Percentiles rank a stretch among this genome's conserved stretches.
Conservation (phyloP, 2,888 invertebrate species). For the Aspidiotus rigidus region DNA sequence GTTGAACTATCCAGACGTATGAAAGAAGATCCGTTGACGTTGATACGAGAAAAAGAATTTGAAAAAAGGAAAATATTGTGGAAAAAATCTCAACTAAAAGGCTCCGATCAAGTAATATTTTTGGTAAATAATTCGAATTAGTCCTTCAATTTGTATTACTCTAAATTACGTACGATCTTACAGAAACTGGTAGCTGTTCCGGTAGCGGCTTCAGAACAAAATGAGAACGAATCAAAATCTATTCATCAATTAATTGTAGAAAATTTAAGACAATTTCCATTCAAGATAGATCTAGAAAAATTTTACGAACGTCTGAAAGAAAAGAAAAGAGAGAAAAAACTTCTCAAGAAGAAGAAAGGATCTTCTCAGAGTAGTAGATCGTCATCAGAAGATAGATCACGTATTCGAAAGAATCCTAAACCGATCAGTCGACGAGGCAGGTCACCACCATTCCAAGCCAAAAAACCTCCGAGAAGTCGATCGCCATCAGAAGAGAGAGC, state of each 20-base stretch:
- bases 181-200: neutral
- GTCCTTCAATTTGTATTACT: too few species aligned
- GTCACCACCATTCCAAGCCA: too few species aligned
- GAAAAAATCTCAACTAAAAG: conserved; percentile 19
- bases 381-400: too few species aligned
- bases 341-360: too few species aligned
- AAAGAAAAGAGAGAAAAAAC: conserved; percentile 25
- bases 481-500: too few species aligned
- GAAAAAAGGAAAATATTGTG: conserved; percentile 24
- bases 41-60: conserved; percentile 24
- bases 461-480: too few species aligned
- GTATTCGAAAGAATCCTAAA: too few species aligned
- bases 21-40: conserved; percentile 22
- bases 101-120: conserved; percentile 7
- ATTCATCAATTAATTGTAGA: conserved; percentile 20
- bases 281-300: conserved; percentile 21
- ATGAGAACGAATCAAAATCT: neutral
- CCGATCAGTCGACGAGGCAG: too few species aligned
- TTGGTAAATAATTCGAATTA: too few species aligned
- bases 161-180: neutral
- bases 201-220: neutral
- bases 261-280: conserved; percentile 10
- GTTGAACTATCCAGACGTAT: conserved; percentile 10
- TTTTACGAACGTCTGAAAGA: conserved; percentile 10
- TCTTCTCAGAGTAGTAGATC: too few species aligned